A percentile compares a stretch with the other conserved stretches of the same genome.
These are phyloP conservation scores for Trematomus bernacchii DNA, from an alignment of 2,797 vertebrate genomes.

Conservation along the genomic window DNA sequence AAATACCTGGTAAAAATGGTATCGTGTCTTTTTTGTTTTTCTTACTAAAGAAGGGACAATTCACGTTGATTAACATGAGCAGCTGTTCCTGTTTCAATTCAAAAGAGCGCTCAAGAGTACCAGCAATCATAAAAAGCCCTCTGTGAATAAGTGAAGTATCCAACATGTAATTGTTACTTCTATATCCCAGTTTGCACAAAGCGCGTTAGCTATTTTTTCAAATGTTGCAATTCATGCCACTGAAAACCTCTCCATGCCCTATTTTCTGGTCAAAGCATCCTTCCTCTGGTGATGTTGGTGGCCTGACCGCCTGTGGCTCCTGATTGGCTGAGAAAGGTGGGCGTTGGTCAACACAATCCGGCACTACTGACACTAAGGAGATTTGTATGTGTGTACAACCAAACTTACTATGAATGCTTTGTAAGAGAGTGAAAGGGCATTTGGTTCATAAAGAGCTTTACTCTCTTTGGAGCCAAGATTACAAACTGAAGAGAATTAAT, in stretches of 20 bases:
- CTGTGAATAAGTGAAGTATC: no score
- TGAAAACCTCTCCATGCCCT: background rate
- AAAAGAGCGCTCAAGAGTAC: no score
- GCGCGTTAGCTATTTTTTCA: background rate
- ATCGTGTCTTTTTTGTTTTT: no score
- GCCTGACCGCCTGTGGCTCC: slow-evolving; percentile 58
- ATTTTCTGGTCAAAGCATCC: background rate
- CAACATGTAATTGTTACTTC: no score
- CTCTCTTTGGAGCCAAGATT: slow-evolving; percentile 42
- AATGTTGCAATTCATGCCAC: background rate
- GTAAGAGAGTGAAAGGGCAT: slow-evolving; percentile 49
- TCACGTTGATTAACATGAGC: no score
- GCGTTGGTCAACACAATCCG: slow-evolving; percentile 42
- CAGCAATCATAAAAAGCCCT: no score
- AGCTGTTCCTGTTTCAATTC: no score
- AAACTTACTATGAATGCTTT: slow-evolving; percentile 54
- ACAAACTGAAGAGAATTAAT: slow-evolving; percentile 57
- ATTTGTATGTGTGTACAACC: slow-evolving; percentile 42
- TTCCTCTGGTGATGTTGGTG: slow-evolving; percentile 36
- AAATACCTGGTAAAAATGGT: no score
- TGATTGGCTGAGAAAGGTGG: slow-evolving; percentile 69
- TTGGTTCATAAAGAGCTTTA: slow-evolving; percentile 70
- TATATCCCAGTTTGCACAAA: no score
- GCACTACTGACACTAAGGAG: slow-evolving; percentile 51
- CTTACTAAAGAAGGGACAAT: no score